These are phyloP conservation scores for Sapajus apella DNA, from an alignment of 2,113 vertebrate genomes.

Conservation along the genomic window DNA sequence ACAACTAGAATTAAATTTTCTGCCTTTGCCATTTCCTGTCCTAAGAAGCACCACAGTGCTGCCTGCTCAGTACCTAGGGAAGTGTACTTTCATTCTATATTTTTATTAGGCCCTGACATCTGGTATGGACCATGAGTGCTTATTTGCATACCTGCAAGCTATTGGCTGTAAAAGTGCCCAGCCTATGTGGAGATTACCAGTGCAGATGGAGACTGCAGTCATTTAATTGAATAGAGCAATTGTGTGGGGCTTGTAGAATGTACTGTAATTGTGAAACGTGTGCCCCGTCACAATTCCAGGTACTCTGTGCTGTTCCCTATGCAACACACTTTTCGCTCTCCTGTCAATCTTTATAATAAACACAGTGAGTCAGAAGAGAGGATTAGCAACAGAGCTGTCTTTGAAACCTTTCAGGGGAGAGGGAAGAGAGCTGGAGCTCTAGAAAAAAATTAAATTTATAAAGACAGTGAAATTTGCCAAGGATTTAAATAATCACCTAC, in stretches of 20 bases:
- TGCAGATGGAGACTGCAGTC: conserved; percentile 66
- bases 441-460: conserved; percentile 22
- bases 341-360: conserved; percentile 51
- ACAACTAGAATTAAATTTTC: conserved; percentile 39
- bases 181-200: conserved; percentile 49
- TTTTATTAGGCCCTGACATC: conserved; percentile 80
- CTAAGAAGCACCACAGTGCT: background rate
- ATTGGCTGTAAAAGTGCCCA: conserved; percentile 46
- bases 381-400: conserved; percentile 22
- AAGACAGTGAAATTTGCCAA: background rate
- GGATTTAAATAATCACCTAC: background rate
- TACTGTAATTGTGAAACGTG: background rate
- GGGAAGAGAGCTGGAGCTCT: background rate
- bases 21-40: conserved; percentile 21
- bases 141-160: conserved; percentile 76
- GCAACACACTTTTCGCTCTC: conserved; percentile 52
- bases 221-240: conserved; percentile 72
- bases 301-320: background rate
- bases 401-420: background rate
- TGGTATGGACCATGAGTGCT: conserved; percentile 54
- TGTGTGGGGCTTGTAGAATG: conserved; percentile 47
- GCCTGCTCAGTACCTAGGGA: background rate
- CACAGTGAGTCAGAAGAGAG: background rate
- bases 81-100: conserved; percentile 54
- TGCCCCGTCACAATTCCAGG: background rate